Evolutionary conservation across 1,140 invertebrate species (phyloP), one percentile per base, ranked within the genome.

Genomic region (Drosophila ogumai): DNA sequence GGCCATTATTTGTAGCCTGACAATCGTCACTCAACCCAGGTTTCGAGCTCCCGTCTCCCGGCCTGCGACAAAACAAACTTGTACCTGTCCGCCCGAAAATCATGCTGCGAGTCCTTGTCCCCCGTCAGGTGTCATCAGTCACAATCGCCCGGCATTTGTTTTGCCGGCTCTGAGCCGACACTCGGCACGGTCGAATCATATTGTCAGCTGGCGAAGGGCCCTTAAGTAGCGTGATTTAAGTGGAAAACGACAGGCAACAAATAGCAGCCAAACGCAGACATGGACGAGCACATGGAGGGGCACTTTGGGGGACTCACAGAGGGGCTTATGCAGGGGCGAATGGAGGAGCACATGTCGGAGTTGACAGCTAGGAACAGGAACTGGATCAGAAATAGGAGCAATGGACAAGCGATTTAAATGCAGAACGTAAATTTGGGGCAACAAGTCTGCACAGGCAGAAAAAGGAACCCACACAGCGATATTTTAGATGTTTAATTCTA

Each of bases 41-140:
- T 12, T 10, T 19, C 43, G 0, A 3, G 3, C 22, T 28, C 46
- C 46, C 15, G 8, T 0, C 15, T 31, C 9, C 43, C 66, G 60
- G 50, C 22, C 31, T 38, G 41, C 31, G 19, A 34, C 28, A 40
- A 69, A 60, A 31, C 38, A 34, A 69, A 57, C 74, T 44, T 74
- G 72, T 69, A 55, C 47, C 57, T 81, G 79, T 67, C 61, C 58
- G 65, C 72, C 64, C 49, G 32, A 59, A 56, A 66, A 66, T 73
- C 61, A 54, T 43, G 50, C 57, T 76, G 59, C 47, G 41, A 50
- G 63, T 72, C 75, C 63, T 65, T 68, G 67, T 52, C 44, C 81
- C 57, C 36, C 60, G 66, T 88, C 82, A 88, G 81, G 84, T 87
- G 84, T 84, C 84, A 87, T 84, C 72, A 79, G 76, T 79, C 77